Percentiles rank a stretch among this genome's conserved stretches.
Conservation (phyloP, 2,888 invertebrate genomes). For the Spodoptera picta region DNA sequence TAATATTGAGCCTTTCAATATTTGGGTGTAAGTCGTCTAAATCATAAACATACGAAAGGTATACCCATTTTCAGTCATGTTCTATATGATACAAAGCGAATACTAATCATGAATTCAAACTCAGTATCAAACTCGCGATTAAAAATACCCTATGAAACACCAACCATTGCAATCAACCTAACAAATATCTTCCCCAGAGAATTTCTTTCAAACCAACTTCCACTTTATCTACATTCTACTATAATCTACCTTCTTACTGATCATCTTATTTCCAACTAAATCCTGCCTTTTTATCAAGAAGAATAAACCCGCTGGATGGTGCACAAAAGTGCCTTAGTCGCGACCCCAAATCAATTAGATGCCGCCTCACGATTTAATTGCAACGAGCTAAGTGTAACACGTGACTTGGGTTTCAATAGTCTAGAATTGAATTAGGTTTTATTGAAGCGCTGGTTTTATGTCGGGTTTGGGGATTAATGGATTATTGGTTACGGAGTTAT, state of each 20-base stretch:
- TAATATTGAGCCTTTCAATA: too few species aligned
- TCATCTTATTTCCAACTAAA: neutral
- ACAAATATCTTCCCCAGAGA: too few species aligned
- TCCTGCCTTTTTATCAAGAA: neutral
- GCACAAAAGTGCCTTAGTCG: constrained; percentile 18
- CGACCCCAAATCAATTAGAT: constrained; percentile 67
- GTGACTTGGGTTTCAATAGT: constrained; percentile 64
- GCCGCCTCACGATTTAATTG: constrained; percentile 64
- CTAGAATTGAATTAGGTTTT: constrained; percentile 53
- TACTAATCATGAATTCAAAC: too few species aligned
- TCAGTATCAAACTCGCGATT: too few species aligned
- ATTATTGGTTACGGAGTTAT: neutral
- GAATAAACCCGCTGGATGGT: neutral
- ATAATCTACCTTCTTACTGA: constrained; percentile 9
- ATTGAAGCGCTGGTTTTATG: constrained; percentile 33
- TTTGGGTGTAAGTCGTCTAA: too few species aligned
- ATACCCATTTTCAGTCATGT: too few species aligned
- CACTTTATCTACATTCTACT: neutral
- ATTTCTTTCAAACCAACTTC: neutral
- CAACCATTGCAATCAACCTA: too few species aligned
- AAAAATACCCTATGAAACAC: too few species aligned
- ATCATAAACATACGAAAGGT: too few species aligned
- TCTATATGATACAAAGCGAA: too few species aligned
- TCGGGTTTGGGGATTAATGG: neutral
- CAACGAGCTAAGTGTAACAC: constrained; percentile 60